phyloP scores from a whole-genome alignment of 2,888 invertebrate genomes.

The Embidobia sp. region DNA sequence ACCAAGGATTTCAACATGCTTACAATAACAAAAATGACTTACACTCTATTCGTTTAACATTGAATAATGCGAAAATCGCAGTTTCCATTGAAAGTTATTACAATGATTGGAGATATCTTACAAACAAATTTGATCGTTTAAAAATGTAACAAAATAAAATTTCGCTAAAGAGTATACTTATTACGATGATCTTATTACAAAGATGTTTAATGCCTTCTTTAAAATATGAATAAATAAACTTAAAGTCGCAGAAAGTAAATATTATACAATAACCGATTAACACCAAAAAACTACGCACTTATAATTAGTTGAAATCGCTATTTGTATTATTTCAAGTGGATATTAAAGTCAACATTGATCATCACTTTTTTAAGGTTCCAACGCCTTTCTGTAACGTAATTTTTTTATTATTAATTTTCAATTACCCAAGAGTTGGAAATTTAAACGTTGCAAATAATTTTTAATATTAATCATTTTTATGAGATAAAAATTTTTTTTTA shows the following conservation, averaged over 20 bases:
- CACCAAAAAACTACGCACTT: conserved; percentile 53
- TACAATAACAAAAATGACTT: conserved; percentile 41
- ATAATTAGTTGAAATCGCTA: conserved; percentile 69
- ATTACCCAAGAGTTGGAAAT: too few species aligned
- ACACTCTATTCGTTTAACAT: conserved; percentile 30
- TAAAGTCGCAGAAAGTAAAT: conserved; percentile 43
- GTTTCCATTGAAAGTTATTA: too few species aligned
- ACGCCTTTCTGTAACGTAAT: conserved; percentile 19
- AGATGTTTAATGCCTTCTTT: conserved; percentile 43
- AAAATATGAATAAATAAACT: conserved; percentile 55
- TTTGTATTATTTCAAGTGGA: conserved; percentile 71
- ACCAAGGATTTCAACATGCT: conserved; percentile 32
- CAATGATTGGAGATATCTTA: too few species aligned
- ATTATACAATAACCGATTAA: conserved; percentile 50
- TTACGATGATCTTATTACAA: conserved; percentile 1
- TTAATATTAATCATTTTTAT: too few species aligned
- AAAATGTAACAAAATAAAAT: conserved; percentile 62
- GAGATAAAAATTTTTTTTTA: too few species aligned
- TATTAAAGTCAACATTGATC: conserved; percentile 66
- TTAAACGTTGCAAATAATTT: background rate
- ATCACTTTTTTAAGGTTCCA: conserved; percentile 61
- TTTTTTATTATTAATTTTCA: background rate
- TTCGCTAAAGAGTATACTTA: conserved; percentile 52
- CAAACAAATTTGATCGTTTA: too few species aligned
- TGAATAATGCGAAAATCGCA: conserved; percentile 11